Percentiles rank a stretch among this genome's conserved stretches.
phyloP scores from a whole-genome alignment of 1,140 invertebrate species.

The Trichomalopsis sarcophagae region DNA sequence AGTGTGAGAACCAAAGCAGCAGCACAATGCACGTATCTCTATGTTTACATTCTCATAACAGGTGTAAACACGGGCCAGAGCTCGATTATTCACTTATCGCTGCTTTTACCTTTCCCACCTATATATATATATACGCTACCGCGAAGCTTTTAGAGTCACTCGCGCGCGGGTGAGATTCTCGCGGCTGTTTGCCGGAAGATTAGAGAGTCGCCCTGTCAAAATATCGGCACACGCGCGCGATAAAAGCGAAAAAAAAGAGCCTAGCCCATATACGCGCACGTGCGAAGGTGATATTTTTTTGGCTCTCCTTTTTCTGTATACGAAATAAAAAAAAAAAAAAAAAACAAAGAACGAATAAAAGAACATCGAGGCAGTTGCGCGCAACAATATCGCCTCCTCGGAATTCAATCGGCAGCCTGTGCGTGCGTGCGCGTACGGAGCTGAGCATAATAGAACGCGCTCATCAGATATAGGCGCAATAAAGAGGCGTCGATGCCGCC shows the following conservation, averaged over 20 bases:
- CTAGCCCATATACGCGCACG: background rate
- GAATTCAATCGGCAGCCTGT: background rate
- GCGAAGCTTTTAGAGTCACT: background rate
- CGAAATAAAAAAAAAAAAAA: background rate
- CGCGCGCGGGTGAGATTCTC: background rate
- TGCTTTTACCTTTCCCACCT: background rate
- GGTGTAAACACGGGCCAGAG: background rate
- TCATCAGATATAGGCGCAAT: constrained; percentile 1
- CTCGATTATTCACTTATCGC: background rate
- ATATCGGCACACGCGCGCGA: background rate
- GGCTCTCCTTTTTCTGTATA: background rate
- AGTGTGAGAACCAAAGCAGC: background rate
- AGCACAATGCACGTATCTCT: background rate
- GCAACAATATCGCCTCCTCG: background rate
- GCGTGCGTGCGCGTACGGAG: too few relatives aligned
- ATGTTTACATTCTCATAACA: constrained; percentile 15
- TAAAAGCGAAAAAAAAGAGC: background rate
- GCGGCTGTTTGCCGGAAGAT: background rate
- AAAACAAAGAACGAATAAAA: background rate
- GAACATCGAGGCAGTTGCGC: background rate
- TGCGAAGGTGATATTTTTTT: background rate
- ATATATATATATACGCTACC: background rate
- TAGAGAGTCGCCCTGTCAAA: constrained; percentile 8
- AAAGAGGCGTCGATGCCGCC: background rate
- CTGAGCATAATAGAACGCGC: background rate